Percentiles rank a stretch among this genome's conserved stretches.
These are phyloP conservation scores for Agrotis segetum DNA, from an alignment of 2,888 invertebrate genomes.

Conservation along the genomic window DNA sequence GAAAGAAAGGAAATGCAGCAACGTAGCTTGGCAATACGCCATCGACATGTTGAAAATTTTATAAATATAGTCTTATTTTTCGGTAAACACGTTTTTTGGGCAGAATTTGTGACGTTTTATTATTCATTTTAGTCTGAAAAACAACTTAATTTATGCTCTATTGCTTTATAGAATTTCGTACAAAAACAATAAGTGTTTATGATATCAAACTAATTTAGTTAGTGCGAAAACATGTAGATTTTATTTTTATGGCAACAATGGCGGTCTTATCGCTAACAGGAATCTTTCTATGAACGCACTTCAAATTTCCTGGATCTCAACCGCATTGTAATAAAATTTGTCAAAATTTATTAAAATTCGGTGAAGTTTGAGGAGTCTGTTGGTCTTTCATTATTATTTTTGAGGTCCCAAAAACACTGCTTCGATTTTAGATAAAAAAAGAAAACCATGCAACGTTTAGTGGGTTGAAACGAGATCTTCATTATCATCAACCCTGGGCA, in stretches of 20 bases:
- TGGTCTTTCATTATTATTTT: no score
- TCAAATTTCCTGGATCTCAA: background rate
- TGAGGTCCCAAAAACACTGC: no score
- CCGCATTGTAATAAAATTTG: background rate
- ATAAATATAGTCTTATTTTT: slow-evolving; percentile 52
- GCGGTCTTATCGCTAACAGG: no score
- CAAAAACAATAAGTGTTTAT: background rate
- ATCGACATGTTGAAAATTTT: slow-evolving; percentile 50
- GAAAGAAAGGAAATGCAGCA: slow-evolving; percentile 63
- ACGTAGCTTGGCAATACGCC: slow-evolving; percentile 60
- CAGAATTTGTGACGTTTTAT: background rate
- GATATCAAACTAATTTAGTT: background rate
- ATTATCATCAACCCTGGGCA: no score
- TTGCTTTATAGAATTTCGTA: background rate
- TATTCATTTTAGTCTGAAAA: background rate
- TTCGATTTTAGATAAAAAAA: no score
- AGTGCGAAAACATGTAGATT: background rate
- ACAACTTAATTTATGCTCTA: background rate
- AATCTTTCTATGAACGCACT: background rate
- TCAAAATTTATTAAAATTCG: background rate
- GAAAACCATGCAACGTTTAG: no score
- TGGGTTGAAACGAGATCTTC: no score
- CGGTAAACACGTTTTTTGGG: slow-evolving; percentile 16
- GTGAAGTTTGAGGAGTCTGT: no score
- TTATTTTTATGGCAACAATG: no score